Base-by-base conservation (phyloP, 2,113 vertebrate genomes). In the Microcebus jonahi region DNA sequence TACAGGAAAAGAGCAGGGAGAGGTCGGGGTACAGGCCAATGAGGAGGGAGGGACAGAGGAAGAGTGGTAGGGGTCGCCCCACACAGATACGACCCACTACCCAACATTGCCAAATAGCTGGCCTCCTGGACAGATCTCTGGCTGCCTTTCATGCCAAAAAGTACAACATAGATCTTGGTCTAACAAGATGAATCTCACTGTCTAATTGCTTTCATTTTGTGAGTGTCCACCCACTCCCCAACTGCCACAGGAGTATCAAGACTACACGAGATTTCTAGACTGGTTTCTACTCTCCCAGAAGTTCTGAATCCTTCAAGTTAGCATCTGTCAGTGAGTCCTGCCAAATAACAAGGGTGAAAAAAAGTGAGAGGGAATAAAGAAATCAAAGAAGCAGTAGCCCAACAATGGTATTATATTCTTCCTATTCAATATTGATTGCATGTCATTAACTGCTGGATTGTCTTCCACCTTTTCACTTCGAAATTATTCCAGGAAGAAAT, bases 401-500 rank as follows among this genome's bases (percentile, higher is more conserved):
- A 63, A 34, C 18, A 14, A 50, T 10, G 21, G n/a, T 14, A 8
- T 2, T 29, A 8, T 6, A 0, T 53, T 65, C 61, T 82, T 92
- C 53, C 75, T 65, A 2, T n/a, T 75, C 57, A 8, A 57, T 75
- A 94, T 92, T 83, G 90, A 95, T 91, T 31, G 18, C 17, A 5
- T 71, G 36, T 92, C 88, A 70, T 96, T 96, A 88, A 73, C 67
- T 63, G 36, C 34, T 71, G 70, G 82, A 42, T 79, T 87, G 31
- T 75, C 85, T 95, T 77, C 88, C 14, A 81, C 91, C 71, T 94
- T 97, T 94, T 93, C 86, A 70, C 92, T 85, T 94, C 50, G 70
- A 73, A 97, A 70, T 67, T 89, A 96, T 88, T 91, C 82, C 75
- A 80, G 82, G 82, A 96, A 97, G 86, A 95, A 91, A 94, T 48